Evolutionary conservation across 2,797 vertebrate genomes (phyloP).

Genomic region (Parambassis ranga): DNA sequence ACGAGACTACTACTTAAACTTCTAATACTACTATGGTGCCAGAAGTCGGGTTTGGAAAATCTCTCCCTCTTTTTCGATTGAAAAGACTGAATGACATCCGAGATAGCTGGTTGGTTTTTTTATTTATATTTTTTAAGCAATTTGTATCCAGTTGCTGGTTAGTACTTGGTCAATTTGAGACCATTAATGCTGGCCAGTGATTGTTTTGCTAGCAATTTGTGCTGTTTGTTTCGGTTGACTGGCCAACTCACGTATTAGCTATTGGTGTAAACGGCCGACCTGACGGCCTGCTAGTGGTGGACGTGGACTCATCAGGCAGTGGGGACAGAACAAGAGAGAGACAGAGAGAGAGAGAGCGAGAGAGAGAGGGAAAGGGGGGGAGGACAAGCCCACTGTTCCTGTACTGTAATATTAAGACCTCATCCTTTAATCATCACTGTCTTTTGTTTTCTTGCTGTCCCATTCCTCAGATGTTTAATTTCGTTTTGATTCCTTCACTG

Average conservation of each 20-base stretch:
- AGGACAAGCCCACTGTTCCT: constrained; percentile 75
- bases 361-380: constrained; percentile 41
- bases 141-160: constrained; percentile 74
- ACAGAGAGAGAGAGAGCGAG: constrained; percentile 33
- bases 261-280: constrained; percentile 40
- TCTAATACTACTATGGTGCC: constrained; percentile 79
- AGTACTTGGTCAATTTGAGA: constrained; percentile 64
- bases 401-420: constrained; percentile 78
- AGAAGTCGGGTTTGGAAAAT: constrained; percentile 74
- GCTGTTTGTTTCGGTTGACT: constrained; percentile 49
- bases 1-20: constrained; percentile 75
- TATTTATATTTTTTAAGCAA: constrained; percentile 76
- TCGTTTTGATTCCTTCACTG: constrained; percentile 32
- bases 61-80: constrained; percentile 69
- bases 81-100: constrained; percentile 68
- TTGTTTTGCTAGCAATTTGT: constrained; percentile 64
- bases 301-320: constrained; percentile 89
- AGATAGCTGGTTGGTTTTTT: constrained; percentile 64
- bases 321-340: constrained; percentile 84
- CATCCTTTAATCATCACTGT: constrained; percentile 47
- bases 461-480: constrained; percentile 45
- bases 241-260: constrained; percentile 39
- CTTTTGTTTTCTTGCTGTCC: constrained; percentile 32
- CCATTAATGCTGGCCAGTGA: constrained; percentile 65
- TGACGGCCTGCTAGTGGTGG: constrained; percentile 82